These are phyloP conservation scores for Drosophila sordidula DNA, from an alignment of 2,888 invertebrate species.

Conservation along the genomic window DNA sequence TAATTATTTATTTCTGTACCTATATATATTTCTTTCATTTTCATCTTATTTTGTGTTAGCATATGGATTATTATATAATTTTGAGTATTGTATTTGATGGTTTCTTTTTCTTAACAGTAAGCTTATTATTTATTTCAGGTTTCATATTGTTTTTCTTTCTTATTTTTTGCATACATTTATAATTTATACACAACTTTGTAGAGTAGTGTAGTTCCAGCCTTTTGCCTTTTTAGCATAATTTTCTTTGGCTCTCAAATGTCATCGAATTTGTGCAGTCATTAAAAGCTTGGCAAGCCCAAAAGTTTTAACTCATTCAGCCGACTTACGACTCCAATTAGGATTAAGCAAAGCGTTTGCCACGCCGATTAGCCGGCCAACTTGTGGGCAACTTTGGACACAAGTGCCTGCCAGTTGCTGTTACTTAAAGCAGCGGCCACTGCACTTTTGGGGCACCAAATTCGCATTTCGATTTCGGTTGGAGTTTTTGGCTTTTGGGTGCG, in stretches of 20 bases:
- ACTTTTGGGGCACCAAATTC: constrained; percentile 12
- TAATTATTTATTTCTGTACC: no score
- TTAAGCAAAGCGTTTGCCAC: constrained; percentile 45
- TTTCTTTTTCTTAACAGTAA: no score
- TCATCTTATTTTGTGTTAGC: no score
- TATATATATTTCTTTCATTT: no score
- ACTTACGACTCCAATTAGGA: constrained; percentile 62
- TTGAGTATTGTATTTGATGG: no score
- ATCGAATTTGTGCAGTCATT: constrained; percentile 24
- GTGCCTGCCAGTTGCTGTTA: constrained; percentile 46
- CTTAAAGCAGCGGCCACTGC: constrained; percentile 30
- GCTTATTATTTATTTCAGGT: no score
- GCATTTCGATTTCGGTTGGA: not conserved
- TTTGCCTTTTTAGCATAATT: constrained; percentile 18
- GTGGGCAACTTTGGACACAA: constrained; percentile 46
- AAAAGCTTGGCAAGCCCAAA: constrained; percentile 40
- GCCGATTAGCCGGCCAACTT: constrained; percentile 45
- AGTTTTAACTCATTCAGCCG: constrained; percentile 55
- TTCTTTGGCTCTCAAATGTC: constrained; percentile 11
- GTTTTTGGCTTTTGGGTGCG: not conserved
- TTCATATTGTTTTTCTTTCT: no score
- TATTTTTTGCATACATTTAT: not conserved
- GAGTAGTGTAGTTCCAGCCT: not conserved
- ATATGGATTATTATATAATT: no score
- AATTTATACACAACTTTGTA: not conserved